Evolutionary conservation across 2,797 vertebrate genomes (phyloP).

Genomic region (Geotrypetes seraphini): DNA sequence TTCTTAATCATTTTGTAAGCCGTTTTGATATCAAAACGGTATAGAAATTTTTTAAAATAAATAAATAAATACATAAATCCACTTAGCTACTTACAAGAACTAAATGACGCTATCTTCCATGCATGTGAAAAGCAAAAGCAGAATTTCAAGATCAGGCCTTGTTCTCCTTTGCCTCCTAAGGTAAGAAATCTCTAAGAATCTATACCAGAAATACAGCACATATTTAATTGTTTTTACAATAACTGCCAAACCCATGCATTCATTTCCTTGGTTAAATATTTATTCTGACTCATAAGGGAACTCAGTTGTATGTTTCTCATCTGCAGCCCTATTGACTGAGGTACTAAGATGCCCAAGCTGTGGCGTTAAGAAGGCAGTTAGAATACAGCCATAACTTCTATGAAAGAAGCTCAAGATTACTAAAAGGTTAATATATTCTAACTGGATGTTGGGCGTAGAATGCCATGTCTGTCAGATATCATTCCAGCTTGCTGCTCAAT

Average conservation of each 20-base stretch:
- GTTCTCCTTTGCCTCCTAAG: not conserved
- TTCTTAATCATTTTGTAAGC: too few relatives aligned
- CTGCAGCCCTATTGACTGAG: not conserved
- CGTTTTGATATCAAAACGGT: too few relatives aligned
- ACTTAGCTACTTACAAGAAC: too few relatives aligned
- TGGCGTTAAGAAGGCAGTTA: too few relatives aligned
- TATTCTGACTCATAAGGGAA: constrained; percentile 16
- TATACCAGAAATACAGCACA: not conserved
- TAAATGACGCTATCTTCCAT: too few relatives aligned
- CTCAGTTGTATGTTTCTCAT: not conserved
- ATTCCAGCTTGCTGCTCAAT: constrained; percentile 72
- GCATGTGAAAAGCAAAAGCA: too few relatives aligned
- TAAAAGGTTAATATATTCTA: constrained; percentile 80
- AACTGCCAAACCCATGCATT: not conserved
- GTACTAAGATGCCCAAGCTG: too few relatives aligned
- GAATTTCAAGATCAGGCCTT: not conserved
- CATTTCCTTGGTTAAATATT: not conserved
- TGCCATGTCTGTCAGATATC: constrained; percentile 75
- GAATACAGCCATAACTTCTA: constrained; percentile 40
- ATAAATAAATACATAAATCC: too few relatives aligned
- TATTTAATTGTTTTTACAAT: not conserved
- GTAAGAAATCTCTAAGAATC: not conserved
- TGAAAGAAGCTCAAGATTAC: constrained; percentile 51
- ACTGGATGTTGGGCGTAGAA: constrained; percentile 67
- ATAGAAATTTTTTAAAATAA: too few relatives aligned